These are phyloP conservation scores for Scaptomyza reducta DNA, from an alignment of 2,888 invertebrate genomes.

Conservation along the genomic window DNA sequence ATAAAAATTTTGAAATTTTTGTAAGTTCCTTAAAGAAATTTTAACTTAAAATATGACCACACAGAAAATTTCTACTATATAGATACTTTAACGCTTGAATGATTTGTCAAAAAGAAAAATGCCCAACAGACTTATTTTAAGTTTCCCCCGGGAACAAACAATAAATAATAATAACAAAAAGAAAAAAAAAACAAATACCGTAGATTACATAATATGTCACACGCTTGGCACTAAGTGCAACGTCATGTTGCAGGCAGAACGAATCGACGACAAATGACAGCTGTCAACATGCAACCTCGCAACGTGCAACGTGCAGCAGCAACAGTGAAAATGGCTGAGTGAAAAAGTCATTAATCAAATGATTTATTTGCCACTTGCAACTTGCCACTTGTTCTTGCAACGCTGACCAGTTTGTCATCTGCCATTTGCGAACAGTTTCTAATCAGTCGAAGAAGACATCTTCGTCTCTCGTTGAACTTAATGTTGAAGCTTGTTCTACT, in stretches of 20 bases:
- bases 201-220: slow-evolving; percentile 29
- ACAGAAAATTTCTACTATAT: not conserved
- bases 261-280: slow-evolving; percentile 1
- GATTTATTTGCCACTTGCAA: slow-evolving; percentile 46
- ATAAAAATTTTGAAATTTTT: too few relatives aligned
- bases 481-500: slow-evolving; percentile 49
- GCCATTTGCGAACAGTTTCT: slow-evolving; percentile 52
- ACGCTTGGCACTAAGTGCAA: slow-evolving; percentile 27
- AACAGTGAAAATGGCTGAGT: slow-evolving; percentile 16
- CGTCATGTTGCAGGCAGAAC: slow-evolving; percentile 45
- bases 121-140: not conserved
- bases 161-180: slow-evolving; percentile 8
- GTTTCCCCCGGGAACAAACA: not conserved
- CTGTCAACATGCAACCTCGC: slow-evolving; percentile 1
- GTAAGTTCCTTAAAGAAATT: too few relatives aligned
- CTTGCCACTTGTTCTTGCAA: slow-evolving; percentile 18
- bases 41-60: not conserved
- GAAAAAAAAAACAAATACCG: not conserved
- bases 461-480: slow-evolving; percentile 21
- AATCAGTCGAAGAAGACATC: slow-evolving; percentile 46
- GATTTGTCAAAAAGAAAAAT: not conserved
- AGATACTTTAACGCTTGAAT: not conserved
- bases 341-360: slow-evolving; percentile 60
- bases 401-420: slow-evolving; percentile 47
- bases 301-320: not conserved